Evolutionary conservation across 2,888 invertebrate genomes (phyloP).

Genomic region (Sycophila texana): DNA sequence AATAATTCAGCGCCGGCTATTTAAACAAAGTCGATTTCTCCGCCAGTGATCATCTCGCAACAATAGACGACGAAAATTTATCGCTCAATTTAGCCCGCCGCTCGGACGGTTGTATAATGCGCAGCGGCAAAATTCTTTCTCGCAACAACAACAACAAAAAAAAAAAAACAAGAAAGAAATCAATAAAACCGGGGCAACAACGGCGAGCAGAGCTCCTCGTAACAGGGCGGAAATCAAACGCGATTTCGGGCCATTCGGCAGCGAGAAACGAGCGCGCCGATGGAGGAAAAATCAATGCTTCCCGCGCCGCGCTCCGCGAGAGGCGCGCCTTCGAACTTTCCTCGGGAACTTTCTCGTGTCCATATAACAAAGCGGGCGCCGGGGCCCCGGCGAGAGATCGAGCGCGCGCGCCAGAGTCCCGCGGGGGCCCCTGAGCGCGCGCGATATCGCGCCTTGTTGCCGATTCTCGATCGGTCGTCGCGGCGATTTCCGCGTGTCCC

Average conservation of each 20-base stretch:
- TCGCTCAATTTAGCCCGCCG: background rate
- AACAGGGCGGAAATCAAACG: conserved; percentile 9
- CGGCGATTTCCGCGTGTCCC: background rate
- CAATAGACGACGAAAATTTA: background rate
- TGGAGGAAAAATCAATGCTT: conserved; percentile 46
- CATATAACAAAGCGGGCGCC: background rate
- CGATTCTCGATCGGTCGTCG: conserved; percentile 29
- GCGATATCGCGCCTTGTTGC: conserved; percentile 24
- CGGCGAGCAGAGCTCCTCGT: background rate
- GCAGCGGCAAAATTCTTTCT: background rate
- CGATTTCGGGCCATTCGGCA: background rate
- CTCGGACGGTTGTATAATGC: background rate
- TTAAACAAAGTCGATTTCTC: background rate
- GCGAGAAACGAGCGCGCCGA: background rate
- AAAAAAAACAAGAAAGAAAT: background rate
- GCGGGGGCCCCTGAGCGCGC: background rate
- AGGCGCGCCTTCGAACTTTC: conserved; percentile 3
- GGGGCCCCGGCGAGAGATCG: background rate
- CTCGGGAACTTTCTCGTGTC: background rate
- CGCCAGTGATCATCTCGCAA: background rate
- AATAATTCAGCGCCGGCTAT: background rate
- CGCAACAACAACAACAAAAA: background rate
- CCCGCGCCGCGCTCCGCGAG: background rate
- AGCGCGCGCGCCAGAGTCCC: background rate
- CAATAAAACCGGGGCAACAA: conserved; percentile 14